Evolutionary conservation across 2,113 vertebrate genomes (phyloP).

Genomic region (Carettochelys insculpta): DNA sequence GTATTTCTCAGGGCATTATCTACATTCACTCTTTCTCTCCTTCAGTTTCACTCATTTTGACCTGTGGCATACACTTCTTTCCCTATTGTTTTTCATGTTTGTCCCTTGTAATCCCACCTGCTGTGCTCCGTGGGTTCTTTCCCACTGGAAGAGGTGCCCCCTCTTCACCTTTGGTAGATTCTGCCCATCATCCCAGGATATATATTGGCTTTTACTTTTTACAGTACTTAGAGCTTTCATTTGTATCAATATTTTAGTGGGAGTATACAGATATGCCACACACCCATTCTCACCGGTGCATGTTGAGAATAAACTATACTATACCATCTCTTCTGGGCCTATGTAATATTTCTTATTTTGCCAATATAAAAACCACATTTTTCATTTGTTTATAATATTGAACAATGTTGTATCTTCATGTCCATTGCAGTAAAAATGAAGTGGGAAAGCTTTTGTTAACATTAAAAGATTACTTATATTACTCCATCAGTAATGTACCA

Average conservation of each 20-base stretch:
- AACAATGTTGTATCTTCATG: neutral
- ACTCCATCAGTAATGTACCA: neutral
- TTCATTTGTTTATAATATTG: neutral
- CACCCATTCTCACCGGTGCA: neutral
- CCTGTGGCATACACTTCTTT: no score
- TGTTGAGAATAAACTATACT: neutral
- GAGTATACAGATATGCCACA: accelerated
- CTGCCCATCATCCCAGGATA: neutral
- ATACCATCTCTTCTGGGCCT: neutral
- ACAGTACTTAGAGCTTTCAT: neutral
- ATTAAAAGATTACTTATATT: neutral
- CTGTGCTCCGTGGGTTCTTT: no score
- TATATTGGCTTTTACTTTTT: neutral
- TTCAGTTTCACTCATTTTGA: neutral
- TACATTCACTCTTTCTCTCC: neutral
- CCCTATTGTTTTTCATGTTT: no score
- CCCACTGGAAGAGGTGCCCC: accelerated
- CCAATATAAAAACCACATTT: neutral
- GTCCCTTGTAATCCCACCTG: no score
- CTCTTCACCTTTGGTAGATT: neutral
- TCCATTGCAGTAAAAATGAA: neutral
- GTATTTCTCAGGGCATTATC: neutral
- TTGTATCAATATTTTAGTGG: neutral
- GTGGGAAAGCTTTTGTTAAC: neutral
- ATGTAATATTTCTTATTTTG: neutral